These are phyloP conservation scores for Saguinus midas DNA, from an alignment of 2,113 vertebrate genomes.

Conservation along the genomic window DNA sequence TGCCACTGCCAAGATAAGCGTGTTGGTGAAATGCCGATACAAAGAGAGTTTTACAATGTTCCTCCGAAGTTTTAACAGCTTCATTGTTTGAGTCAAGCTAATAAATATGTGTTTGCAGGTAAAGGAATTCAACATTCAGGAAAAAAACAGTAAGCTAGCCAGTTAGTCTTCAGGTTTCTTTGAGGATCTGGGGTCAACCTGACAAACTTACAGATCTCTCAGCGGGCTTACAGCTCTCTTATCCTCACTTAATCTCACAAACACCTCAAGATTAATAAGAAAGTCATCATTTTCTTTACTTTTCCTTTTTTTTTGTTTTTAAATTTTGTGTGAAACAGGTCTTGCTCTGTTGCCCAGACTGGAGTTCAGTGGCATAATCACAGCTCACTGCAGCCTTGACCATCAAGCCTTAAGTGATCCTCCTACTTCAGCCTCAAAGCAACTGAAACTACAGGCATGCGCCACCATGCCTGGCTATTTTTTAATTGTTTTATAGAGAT, in stretches of 20 bases:
- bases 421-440: no score
- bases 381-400: no score
- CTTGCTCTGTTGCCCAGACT: no score
- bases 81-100: constrained; percentile 96
- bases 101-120: constrained; percentile 93
- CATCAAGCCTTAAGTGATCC: no score
- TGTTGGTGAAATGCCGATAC: constrained; percentile 97
- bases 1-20: constrained; percentile 94
- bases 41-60: constrained; percentile 96
- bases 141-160: constrained; percentile 11
- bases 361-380: no score
- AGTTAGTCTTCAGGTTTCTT: constrained; percentile 32
- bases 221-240: not conserved
- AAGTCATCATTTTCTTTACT: not conserved
- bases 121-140: constrained; percentile 86
- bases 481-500: no score
- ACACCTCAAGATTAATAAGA: not conserved
- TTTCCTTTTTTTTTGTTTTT: no score
- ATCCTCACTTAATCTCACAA: constrained; percentile 24
- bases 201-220: not conserved
- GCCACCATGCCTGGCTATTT: no score
- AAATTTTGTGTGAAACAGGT: no score
- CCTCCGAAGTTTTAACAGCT: constrained; percentile 93
- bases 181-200: not conserved
- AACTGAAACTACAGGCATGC: no score